Base-by-base conservation (phyloP, 2,888 invertebrate species). In the Mimumesa dahlbomi region DNA sequence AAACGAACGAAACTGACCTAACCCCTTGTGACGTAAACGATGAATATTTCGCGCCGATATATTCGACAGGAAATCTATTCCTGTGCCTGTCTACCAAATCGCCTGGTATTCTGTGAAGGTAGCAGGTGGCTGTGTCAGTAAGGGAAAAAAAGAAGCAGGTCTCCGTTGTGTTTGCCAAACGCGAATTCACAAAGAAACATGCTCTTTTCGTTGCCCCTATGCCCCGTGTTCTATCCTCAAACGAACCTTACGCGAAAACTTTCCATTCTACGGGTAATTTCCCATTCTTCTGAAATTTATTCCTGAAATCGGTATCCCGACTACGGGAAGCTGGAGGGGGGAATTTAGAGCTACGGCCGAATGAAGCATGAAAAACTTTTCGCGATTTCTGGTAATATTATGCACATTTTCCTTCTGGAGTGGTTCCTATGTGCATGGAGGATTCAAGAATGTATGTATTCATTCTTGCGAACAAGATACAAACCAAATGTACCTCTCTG, bases 81-180 rank as follows among this genome's bases (percentile, higher is more conserved):
- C 3, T 45, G 43, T 22, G 21, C 21, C 34, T 22, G 52, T 31
- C 58, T 57, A 50, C 16, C 50, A 16, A 45, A 4, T 40, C 7
- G 3, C n/a, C 49, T 73, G 66, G 42, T 52, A 62, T 57, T 45
- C 63, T 25, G 40, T 46, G 25, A 48, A 42, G 59, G 62, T 52
- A 73, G 63, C 67, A 73, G 73, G 52, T 73, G 73, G 59, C 52
- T 40, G 43, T 59, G 73, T 59, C 73, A 52, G 48, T 18, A 45
- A 16, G 9, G 62, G n/a, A n/a, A 31, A 72, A 67, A 59, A 63
- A 67, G 58, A 31, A 21, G n/a, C 21, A 11, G 18, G 25, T 57
- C 38, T 62, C 50, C 31, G 36, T 34, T 22, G 16, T 61, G 50
- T 61, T 61, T 50, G 59, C 63, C 45, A 56, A 52, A 73, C 52